These are phyloP conservation scores for Tretioscincus oriximinensis DNA, from an alignment of 2,113 vertebrate species.

Conservation along the genomic window DNA sequence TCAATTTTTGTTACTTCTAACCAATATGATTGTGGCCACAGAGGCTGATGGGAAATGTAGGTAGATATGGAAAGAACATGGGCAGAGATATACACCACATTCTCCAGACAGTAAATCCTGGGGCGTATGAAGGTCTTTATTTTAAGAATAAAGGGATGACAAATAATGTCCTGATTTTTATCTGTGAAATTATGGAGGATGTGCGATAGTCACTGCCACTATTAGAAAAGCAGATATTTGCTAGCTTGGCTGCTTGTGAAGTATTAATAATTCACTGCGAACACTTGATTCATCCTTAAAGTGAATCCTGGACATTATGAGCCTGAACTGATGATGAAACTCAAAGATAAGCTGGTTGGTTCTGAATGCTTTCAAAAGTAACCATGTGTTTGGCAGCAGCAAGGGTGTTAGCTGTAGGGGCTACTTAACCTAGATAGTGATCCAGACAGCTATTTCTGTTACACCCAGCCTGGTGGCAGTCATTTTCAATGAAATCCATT, in stretches of 20 bases:
- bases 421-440: constrained; percentile 44
- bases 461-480: constrained; percentile 35
- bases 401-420: constrained; percentile 36
- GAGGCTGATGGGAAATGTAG: too few relatives aligned
- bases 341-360: constrained; percentile 41
- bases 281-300: neutral
- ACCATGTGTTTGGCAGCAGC: constrained; percentile 35
- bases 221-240: neutral
- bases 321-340: constrained; percentile 26
- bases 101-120: neutral
- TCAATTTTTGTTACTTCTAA: too few relatives aligned
- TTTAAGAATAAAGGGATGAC: neutral
- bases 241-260: neutral
- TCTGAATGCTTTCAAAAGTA: constrained; percentile 41
- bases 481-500: constrained; percentile 33
- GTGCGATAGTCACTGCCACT: neutral
- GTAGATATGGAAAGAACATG: too few relatives aligned
- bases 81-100: too few relatives aligned
- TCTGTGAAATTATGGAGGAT: neutral
- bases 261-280: neutral
- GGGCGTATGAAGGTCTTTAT: neutral
- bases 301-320: neutral
- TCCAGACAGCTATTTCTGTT: constrained; percentile 53
- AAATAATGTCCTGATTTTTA: neutral
- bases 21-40: too few relatives aligned